Base-by-base conservation (phyloP, 2,797 vertebrate species). In the Pogonophryne albipinna region DNA sequence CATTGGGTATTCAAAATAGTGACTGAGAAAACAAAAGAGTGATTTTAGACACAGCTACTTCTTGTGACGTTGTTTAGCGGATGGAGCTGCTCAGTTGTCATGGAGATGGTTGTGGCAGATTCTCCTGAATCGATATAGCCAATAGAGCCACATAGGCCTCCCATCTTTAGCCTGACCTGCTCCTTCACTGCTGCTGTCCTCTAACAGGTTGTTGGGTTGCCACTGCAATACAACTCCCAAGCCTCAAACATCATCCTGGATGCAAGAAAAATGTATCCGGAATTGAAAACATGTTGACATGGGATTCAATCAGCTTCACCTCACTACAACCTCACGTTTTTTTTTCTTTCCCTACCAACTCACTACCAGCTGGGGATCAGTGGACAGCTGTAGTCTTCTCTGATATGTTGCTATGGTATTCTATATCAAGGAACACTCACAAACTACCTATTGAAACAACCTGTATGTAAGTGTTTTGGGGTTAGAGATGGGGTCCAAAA, bases 141-240 rank as follows among this genome's bases (percentile, higher is more conserved):
- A 60, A 16, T 45, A 2, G n/a, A 71, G 46, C 34, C 74, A 20
- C 1, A 72, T 31, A 59, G n/a, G 61, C 3, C 51, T 50, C n/a
- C n/a, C 14, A 49, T 17, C 53, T 49, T 59, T 3, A 53, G 9
- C 0, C 19, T 55, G 42, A 56, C 46, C 4, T 23, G n/a, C 59
- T 64, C 11, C 13, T 41, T 66, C 42, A 42, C 4, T 57, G 59
- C 16, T 59, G 38, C 19, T 50, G 0, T 27, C 51, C 20, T 15
- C 56, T 27, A 60, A 19, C 38, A 27, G 34, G 64, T 62, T 61
- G 27, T 62, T 49, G 16, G 14, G 4, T 42, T 41, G 56, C 42
- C 1, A 2, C 56, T 23, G 38, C 16, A 61, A 62, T 12, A 31
- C 27, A 46, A 57, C 17, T 38, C 27, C 44, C 19, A 42, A n/a